Base-by-base conservation (phyloP, 2,888 invertebrate genomes). In the Geophilus truncorum region DNA sequence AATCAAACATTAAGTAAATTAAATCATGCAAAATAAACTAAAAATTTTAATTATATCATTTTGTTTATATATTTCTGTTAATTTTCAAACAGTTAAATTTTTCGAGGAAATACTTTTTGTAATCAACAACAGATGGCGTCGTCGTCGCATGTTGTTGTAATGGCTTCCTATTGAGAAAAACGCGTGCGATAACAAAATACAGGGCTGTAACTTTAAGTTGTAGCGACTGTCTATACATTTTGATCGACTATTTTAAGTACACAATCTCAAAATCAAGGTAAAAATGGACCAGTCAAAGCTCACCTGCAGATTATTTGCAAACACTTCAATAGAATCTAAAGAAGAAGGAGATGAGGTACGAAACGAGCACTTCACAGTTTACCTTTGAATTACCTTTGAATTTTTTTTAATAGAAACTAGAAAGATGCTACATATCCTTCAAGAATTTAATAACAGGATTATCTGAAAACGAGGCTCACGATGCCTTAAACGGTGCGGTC, bases 391-490 rank as follows among this genome's bases (percentile, higher is more conserved):
- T 23, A 57, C 6, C 4, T 57, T 57, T 18, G 2, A 82, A 82
- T 86, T 86, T 85, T 83, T 85, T 90, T 90, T 86, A 86, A 28
- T 91, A 97, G 97, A 94, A 94, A 90, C 93, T 94, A 86, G 96
- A 97, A 87, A 91, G 94, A 86, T 93, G 94, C 85, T 94, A 93
- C 88, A 90, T 89, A 85, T 91, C 91, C 86, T 90, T 96, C 83
- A 93, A 93, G 88, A 91, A 91, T 84, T 89, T 95, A 84, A 92
- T 92, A 82, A 90, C 91, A 83, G 95, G 95, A 84, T 91, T 95
- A 85, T 95, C 94, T 85, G 97, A 97, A 86, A 94, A 96, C 86
- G 97, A 97, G 89, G 92, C 94, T 85, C 96, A 97, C 87, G 97
- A 97, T 87, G 93, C 93, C 34, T 90, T 97, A 79, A 95, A 94